Evolutionary conservation across 2,113 vertebrate genomes (phyloP).

Genomic region (Marcusenius ussheri): DNA sequence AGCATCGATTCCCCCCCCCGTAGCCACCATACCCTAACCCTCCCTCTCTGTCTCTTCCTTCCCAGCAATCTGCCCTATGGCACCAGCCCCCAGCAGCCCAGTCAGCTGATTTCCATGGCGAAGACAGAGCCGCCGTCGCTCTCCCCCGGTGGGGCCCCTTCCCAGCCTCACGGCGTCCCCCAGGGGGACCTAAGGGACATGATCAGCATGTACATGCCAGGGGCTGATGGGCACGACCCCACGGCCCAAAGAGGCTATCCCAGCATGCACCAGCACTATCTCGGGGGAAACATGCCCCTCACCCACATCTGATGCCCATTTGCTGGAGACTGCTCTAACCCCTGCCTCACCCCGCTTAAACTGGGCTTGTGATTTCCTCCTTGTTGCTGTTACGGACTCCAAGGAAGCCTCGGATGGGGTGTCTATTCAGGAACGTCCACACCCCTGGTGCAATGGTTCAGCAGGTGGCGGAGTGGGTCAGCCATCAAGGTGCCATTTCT

Average conservation of each 20-base stretch:
- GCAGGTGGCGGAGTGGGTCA: background rate
- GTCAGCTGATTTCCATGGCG: slow-evolving; percentile 39
- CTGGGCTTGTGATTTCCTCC: background rate
- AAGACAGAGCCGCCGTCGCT: slow-evolving; percentile 36
- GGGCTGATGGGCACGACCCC: slow-evolving; percentile 35
- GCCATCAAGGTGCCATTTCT: background rate
- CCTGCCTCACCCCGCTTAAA: background rate
- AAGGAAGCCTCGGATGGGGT: background rate
- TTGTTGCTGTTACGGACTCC: background rate
- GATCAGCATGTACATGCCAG: slow-evolving; percentile 45
- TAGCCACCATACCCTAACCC: background rate
- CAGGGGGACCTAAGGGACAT: slow-evolving; percentile 45
- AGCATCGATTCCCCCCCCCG: background rate
- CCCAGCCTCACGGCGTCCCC: slow-evolving; percentile 27
- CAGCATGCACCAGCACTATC: slow-evolving; percentile 42
- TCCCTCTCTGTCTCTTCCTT: slow-evolving; percentile 7
- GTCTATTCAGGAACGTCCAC: background rate
- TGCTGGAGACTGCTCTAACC: background rate
- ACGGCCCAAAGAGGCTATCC: slow-evolving; percentile 49
- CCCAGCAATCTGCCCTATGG: slow-evolving; percentile 40
- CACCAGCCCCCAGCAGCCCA: slow-evolving; percentile 37
- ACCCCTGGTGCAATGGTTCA: background rate
- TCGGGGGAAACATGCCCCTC: slow-evolving; percentile 32
- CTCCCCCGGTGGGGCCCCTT: slow-evolving; percentile 28
- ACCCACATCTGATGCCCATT: slow-evolving; percentile 38